Base-by-base conservation (phyloP, 2,888 invertebrate genomes). In the Ametastegia equiseti region DNA sequence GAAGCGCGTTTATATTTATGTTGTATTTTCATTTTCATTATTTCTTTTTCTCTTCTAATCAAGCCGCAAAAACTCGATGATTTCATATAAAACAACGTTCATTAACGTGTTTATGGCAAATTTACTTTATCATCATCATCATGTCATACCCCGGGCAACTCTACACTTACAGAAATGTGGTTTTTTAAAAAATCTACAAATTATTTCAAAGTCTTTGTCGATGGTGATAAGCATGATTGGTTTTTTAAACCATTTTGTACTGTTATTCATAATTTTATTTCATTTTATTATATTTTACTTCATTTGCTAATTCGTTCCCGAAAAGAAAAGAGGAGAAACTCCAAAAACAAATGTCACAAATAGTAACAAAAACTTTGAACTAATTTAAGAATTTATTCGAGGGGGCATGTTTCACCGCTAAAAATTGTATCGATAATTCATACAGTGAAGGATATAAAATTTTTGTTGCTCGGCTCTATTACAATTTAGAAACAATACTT, bases 381-480 rank as follows among this genome's bases (percentile, higher is more conserved):
- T 23, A 71, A 71, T 15, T 27, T 71, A 27, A 47, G 30, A 47
- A 71, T 30, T n/a, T 3, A 30, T n/a, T 63, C 1, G 2, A 19
- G 23, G 39, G 15, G 9, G 67, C 36, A 23, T 67, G 39, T n/a
- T 67, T 71, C 27, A 71, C 71, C 71, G 71, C 71, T 75, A 75
- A 75, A 54, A 75, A 45, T 71, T 47, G 15, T n/a, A n/a, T 30
- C 13, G 13, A 47, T 71, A 45, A 15, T 45, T 47, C 71, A 71
- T 71, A 27, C 71, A 71, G 45, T 71, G 71, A 71, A 6, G 15
- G 71, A 30, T n/a, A 45, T 71, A 71, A 45, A 69, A 71, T 67
- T 19, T 39, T 15, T 60, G 3, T 30, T 13, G 30, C 60, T 30
- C 60, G 7, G 63, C n/a, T 5, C 5, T 39, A 36, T 39, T 23